Percentiles rank a stretch among this genome's conserved stretches.
Evolutionary conservation across 2,797 vertebrate genomes (phyloP).

Genomic region (Sebastes variabilis): DNA sequence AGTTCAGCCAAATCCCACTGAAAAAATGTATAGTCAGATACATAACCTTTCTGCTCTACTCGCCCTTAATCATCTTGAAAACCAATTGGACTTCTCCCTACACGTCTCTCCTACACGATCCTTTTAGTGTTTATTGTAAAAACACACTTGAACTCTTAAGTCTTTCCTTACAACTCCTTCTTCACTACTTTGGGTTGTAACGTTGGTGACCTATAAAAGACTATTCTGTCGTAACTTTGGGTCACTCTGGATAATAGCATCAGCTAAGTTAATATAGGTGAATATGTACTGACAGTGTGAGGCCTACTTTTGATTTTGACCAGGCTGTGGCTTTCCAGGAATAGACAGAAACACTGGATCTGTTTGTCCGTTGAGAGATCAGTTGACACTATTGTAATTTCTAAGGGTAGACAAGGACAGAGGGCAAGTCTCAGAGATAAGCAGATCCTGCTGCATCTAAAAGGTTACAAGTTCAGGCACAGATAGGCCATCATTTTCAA

Average conservation of each 20-base stretch:
- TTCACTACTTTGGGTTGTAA: not conserved
- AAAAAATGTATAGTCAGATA: conserved; percentile 19
- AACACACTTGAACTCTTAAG: not conserved
- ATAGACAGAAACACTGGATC: not conserved
- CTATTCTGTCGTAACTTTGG: not conserved
- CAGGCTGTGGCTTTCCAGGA: not conserved
- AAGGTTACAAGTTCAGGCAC: conserved; percentile 3
- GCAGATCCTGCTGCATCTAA: not conserved
- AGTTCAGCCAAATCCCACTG: conserved; percentile 12
- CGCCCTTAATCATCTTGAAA: not conserved
- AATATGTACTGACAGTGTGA: not conserved
- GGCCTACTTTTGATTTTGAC: not conserved
- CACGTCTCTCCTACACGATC: not conserved
- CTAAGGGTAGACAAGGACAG: not conserved
- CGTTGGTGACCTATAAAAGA: not conserved
- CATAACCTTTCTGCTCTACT: not conserved
- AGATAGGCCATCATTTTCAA: not conserved
- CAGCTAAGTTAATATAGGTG: not conserved
- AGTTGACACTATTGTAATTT: not conserved
- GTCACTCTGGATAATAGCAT: not conserved
- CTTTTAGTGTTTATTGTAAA: not conserved
- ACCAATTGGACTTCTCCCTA: not conserved
- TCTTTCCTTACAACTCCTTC: not conserved
- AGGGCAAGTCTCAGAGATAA: not conserved
- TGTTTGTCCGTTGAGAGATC: not conserved